Percentiles rank a stretch among this genome's conserved stretches.
These are phyloP conservation scores for Lytechinus pictus DNA, from an alignment of 35 echinoderm and acorn worm species.

Conservation along the genomic window DNA sequence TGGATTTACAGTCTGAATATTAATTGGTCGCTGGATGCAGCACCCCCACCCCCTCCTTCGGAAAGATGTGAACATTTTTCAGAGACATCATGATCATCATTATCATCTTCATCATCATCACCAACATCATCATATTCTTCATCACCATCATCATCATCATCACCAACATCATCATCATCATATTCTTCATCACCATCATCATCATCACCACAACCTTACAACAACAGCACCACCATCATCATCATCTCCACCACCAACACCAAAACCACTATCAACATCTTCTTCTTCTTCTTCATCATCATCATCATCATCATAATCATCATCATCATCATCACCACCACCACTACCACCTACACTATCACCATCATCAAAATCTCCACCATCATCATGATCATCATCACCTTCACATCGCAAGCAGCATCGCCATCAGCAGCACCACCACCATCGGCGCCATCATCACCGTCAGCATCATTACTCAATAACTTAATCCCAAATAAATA, in stretches of 20 bases:
- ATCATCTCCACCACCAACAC: not conserved
- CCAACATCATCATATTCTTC: no score
- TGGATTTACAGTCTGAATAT: no score
- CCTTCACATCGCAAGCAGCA: not conserved
- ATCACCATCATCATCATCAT: not conserved
- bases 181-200: not conserved
- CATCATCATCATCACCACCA: not conserved
- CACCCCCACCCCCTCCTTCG: no score
- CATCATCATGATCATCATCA: not conserved
- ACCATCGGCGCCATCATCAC: not conserved
- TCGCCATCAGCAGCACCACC: not conserved
- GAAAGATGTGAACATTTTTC: not conserved
- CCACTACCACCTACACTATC: not conserved
- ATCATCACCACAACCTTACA: not conserved
- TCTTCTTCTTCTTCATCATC: not conserved
- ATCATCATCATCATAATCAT: not conserved
- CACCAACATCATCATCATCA: not conserved
- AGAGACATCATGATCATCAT: not conserved
- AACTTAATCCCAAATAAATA: not conserved
- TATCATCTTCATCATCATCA: no score
- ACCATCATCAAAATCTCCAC: constrained; percentile 2
- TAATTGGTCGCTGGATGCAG: no score
- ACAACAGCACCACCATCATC: not conserved
- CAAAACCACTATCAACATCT: not conserved
- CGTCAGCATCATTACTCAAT: not conserved